Percentiles rank a stretch among this genome's conserved stretches.
Conservation (phyloP, 1,140 invertebrate species). For the Drosophila biarmipes region DNA sequence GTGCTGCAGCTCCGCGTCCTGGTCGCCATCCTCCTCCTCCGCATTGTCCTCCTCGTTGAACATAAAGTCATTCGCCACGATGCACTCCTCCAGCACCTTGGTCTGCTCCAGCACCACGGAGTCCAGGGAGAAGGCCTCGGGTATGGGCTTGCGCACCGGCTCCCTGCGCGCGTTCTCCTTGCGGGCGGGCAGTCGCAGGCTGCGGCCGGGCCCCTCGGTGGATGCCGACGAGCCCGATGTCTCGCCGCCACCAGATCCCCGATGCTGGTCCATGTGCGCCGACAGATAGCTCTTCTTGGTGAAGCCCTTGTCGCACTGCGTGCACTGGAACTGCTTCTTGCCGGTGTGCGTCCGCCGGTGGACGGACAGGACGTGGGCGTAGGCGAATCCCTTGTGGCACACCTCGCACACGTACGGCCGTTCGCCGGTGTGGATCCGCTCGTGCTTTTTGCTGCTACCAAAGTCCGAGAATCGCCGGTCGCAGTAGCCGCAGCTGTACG, state of each 20-base stretch:
- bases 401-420: constrained; percentile 89
- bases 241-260: not conserved
- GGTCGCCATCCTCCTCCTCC: constrained; percentile 20
- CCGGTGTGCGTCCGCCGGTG: constrained; percentile 88
- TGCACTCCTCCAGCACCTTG: constrained; percentile 73
- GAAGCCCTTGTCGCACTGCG: constrained; percentile 78
- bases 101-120: constrained; percentile 44
- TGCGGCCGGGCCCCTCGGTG: not conserved
- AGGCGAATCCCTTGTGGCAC: constrained; percentile 90
- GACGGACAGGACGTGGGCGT: constrained; percentile 87
- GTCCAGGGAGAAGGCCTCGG: constrained; percentile 18
- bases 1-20: constrained; percentile 42
- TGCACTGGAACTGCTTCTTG: constrained; percentile 86
- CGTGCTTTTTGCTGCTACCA: constrained; percentile 87
- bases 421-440: constrained; percentile 92
- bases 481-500: constrained; percentile 90
- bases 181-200: not conserved
- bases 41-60: constrained; percentile 58
- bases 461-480: constrained; percentile 89
- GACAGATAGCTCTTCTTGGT: constrained; percentile 79
- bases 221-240: not conserved
- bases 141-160: constrained; percentile 23
- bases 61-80: constrained; percentile 76
- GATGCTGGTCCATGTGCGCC: constrained; percentile 76
- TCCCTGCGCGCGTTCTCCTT: constrained; percentile 1